Conservation (phyloP, 1,140 invertebrate genomes). For the Hylyphantes graminicola region DNA sequence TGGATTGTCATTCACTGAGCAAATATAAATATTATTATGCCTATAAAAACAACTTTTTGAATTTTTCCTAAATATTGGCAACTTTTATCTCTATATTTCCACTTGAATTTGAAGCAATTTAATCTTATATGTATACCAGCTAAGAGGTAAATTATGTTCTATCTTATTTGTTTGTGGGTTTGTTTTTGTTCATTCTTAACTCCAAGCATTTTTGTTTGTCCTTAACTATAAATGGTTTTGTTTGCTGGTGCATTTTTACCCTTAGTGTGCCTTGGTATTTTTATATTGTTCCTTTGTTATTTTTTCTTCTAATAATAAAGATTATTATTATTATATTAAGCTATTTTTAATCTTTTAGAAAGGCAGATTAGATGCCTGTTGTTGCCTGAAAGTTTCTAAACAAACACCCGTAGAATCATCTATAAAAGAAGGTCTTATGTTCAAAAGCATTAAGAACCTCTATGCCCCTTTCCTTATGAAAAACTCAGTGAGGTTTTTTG, state of each 20-base stretch:
- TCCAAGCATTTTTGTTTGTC: background rate
- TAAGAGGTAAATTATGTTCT: too few species aligned
- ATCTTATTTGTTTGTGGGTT: too few species aligned
- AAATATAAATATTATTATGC: too few species aligned
- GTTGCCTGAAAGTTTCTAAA: slow-evolving; percentile 77
- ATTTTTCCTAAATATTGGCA: too few species aligned
- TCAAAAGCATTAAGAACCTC: slow-evolving; percentile 83
- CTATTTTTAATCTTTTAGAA: slow-evolving; percentile 65
- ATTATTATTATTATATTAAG: background rate
- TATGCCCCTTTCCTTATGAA: slow-evolving; percentile 88
- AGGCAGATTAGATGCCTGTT: slow-evolving; percentile 80
- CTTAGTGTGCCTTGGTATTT: background rate
- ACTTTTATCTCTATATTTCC: too few species aligned
- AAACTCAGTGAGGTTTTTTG: slow-evolving; percentile 61
- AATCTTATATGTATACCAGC: too few species aligned
- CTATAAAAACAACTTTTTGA: too few species aligned
- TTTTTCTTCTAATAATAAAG: background rate
- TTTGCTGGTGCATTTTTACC: background rate
- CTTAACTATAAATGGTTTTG: background rate
- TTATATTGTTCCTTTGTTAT: background rate
- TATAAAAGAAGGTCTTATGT: slow-evolving; percentile 80
- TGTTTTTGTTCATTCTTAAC: too few species aligned
- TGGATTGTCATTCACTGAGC: too few species aligned
- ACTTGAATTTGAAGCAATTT: too few species aligned
- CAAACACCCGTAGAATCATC: slow-evolving; percentile 67